Evolutionary conservation across 2,888 invertebrate species (phyloP).

Genomic region (Sminthurides aquaticus): DNA sequence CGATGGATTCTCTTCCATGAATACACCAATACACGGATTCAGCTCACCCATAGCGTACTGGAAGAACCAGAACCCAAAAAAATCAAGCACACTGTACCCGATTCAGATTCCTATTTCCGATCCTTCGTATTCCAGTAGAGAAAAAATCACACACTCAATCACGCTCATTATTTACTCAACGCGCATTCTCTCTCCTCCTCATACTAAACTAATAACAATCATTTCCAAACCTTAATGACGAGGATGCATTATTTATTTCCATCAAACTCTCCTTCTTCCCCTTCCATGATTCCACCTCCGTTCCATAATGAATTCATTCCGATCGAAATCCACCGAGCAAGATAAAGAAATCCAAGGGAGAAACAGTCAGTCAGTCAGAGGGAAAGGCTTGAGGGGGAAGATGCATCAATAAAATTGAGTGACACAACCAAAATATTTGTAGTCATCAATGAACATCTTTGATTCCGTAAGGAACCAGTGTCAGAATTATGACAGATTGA

Average conservation of each 20-base stretch:
- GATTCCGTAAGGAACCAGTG: neutral
- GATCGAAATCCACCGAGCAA: no score
- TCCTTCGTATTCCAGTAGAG: no score
- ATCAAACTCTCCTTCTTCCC: no score
- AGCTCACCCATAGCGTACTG: no score
- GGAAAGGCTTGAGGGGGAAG: no score
- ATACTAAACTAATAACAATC: neutral
- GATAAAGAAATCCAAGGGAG: no score
- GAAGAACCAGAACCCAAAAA: no score
- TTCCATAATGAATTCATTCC: no score
- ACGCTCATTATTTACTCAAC: conserved; percentile 7
- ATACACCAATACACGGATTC: neutral
- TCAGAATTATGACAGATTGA: conserved; percentile 7
- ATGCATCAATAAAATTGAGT: neutral
- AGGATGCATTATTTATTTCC: neutral
- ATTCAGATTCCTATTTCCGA: no score
- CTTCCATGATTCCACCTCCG: no score
- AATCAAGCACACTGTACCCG: neutral
- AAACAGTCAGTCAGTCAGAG: no score
- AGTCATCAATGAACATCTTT: conserved; percentile 2
- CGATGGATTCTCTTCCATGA: no score
- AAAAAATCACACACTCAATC: neutral
- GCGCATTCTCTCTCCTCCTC: neutral
- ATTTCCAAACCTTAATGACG: neutral
- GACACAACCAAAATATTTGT: conserved; percentile 5